phyloP scores from a whole-genome alignment of 2,888 invertebrate species.

The Nesidiocoris tenuis region DNA sequence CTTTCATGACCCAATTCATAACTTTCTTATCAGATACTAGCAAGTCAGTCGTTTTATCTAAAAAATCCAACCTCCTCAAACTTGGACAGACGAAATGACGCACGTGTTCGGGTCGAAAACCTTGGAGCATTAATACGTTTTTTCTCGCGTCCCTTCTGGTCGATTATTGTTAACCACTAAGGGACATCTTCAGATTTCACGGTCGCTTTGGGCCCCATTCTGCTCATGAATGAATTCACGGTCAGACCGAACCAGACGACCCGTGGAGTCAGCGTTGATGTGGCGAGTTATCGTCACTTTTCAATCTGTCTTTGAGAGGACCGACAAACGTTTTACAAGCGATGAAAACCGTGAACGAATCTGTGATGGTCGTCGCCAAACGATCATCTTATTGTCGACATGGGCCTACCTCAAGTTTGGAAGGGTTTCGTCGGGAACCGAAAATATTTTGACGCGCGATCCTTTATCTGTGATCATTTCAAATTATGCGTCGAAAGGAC shows the following conservation, averaged over 20 bases:
- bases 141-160: not conserved
- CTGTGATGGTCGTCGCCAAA: not conserved
- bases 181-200: constrained; percentile 15
- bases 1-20: too few species aligned
- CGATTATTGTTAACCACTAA: not conserved
- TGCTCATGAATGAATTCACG: not conserved
- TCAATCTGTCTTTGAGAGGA: not conserved
- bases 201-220: not conserved
- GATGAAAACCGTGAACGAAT: not conserved
- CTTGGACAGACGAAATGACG: not conserved
- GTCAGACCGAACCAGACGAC: not conserved
- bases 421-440: not conserved
- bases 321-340: not conserved
- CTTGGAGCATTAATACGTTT: constrained; percentile 8
- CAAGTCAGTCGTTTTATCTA: too few species aligned
- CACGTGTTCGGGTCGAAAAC: not conserved
- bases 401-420: not conserved
- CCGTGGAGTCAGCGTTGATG: not conserved
- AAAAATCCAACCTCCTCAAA: too few species aligned
- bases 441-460: not conserved
- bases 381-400: not conserved
- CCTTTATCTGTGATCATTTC: not conserved
- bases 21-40: too few species aligned
- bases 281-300: not conserved
- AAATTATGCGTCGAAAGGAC: too few species aligned